Base-by-base conservation (phyloP, 1,140 invertebrate genomes). In the Acromyrmex heyeri region DNA sequence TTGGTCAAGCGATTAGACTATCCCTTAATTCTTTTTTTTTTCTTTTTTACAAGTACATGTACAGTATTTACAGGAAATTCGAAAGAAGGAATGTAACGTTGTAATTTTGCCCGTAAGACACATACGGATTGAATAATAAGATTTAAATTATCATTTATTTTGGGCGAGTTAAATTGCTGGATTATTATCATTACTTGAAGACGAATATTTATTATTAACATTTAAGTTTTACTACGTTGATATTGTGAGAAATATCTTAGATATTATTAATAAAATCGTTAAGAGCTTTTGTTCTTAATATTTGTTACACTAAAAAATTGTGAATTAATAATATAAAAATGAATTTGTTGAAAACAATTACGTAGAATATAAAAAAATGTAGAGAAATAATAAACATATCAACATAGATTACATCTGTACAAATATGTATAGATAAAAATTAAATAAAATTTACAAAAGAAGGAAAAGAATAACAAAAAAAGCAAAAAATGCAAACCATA, bases 61-160 rank as follows among this genome's bases (percentile, higher is more conserved):
- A 92, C 90, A 92, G 64, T 92, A 92, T 92, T 89, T 92, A 91
- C 91, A 92, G 2, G 61, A 85, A 24, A 48, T 81, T 64, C 67
- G 48, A 83, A 83, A 72, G 27, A 48, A 83, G 64, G 34, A 44
- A 44, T 70, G 21, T 48, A 53, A 81, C 16, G 16, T 27, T 48
- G 21, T 81, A 70, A 70, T 27, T 44, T 44, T 21, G 64, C 16
- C 50, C 34, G 34, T 67, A 38, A 69, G 64, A 81, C 21, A 18
- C 21, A 81, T 50, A 70, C 53, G 34, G 34, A 57, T 81, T 64
- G 34, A 57, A 70, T 81, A 81, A 14, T 81, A 30, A 81, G 64
- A 57, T 70, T 27, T 70, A 81, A 81, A 81, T 81, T 70, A 81
- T 81, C 12, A 16, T 1, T 78, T 64, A 78, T 50, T 27, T n/a